A percentile compares a stretch with the other conserved stretches of the same genome.
phyloP scores from a whole-genome alignment of 2,113 vertebrate genomes.

The Anarrhichthys ocellatus region DNA sequence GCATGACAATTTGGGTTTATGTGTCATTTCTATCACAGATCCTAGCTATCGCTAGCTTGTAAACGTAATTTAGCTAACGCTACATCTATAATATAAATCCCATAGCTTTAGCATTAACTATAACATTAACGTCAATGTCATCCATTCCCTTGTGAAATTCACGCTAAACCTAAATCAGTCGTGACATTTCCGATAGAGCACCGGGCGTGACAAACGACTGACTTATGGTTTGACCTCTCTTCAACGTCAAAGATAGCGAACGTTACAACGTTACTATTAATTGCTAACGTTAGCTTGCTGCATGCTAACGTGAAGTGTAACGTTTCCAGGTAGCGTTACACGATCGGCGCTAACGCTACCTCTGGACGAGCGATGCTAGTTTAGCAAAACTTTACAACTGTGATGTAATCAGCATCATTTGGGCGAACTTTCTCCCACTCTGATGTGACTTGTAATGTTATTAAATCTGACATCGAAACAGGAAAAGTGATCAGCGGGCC shows the following conservation, averaged over 20 bases:
- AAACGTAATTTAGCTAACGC: not conserved
- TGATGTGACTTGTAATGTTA: not conserved
- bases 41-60: not conserved
- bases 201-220: not conserved
- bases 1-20: no score
- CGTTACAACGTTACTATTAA: not conserved
- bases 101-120: not conserved
- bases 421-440: not conserved
- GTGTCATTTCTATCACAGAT: not conserved
- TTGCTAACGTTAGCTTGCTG: conserved; percentile 50
- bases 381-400: not conserved
- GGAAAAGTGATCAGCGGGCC: conserved; percentile 57
- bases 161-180: fast-evolving
- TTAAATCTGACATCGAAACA: conserved; percentile 18
- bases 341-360: not conserved
- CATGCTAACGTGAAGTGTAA: conserved; percentile 46
- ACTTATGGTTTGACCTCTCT: not conserved
- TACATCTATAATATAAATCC: not conserved
- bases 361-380: not conserved
- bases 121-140: not conserved
- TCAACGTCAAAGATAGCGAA: not conserved
- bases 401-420: fast-evolving
- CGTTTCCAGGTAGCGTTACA: not conserved
- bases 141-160: no score
- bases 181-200: not conserved